phyloP scores from a whole-genome alignment of 1,140 invertebrate genomes.

The Oryctes rhinoceros region DNA sequence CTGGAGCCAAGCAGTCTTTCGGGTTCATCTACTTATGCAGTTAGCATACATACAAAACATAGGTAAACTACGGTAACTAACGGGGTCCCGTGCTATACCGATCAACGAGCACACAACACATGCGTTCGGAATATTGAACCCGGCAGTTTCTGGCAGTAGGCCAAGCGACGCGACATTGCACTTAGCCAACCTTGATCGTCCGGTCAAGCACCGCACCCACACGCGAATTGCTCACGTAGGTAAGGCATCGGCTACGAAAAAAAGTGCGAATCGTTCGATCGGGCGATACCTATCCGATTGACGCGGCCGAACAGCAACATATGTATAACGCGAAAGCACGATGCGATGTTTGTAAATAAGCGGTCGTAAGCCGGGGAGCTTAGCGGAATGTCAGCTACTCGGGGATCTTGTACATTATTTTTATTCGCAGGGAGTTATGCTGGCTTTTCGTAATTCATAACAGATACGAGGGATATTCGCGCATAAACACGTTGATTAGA shows the following conservation, averaged over 20 bases:
- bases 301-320: neutral
- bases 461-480: neutral
- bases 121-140: conserved; percentile 37
- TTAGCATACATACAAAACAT: neutral
- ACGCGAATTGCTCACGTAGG: neutral
- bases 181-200: conserved; percentile 39
- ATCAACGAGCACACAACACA: neutral
- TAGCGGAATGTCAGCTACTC: neutral
- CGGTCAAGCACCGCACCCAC: conserved; percentile 35
- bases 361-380: neutral
- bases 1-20: conserved; percentile 10
- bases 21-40: neutral
- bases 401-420: neutral
- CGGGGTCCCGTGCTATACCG: neutral
- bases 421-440: neutral
- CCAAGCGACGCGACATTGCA: conserved; percentile 40
- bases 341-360: neutral
- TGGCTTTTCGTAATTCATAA: neutral
- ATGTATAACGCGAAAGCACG: neutral
- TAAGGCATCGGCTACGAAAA: neutral
- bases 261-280: neutral
- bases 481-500: neutral
- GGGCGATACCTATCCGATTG: neutral
- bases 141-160: conserved; percentile 40
- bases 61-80: neutral